Evolutionary conservation across 1,140 invertebrate species (phyloP).

Genomic region (Trissolcus basalis): DNA sequence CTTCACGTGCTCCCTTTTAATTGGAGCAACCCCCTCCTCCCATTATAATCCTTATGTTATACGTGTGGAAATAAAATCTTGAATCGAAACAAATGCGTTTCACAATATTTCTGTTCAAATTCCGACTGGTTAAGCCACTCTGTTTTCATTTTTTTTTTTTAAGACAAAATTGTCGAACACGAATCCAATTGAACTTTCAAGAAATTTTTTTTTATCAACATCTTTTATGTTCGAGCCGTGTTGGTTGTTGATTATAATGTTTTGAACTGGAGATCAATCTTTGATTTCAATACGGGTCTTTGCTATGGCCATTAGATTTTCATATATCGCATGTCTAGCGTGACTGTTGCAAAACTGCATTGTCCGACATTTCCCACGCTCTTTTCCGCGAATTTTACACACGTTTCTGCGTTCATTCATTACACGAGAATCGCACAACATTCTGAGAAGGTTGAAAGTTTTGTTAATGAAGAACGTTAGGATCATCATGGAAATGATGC

Average conservation of each 20-base stretch:
- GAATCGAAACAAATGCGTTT: conserved; percentile 19
- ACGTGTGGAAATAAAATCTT: conserved; percentile 63
- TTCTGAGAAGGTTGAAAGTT: conserved; percentile 48
- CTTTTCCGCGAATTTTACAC: conserved; percentile 58
- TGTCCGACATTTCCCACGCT: conserved; percentile 58
- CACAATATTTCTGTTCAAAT: conserved; percentile 5
- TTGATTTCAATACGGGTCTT: conserved; percentile 44
- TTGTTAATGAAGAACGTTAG: conserved; percentile 48
- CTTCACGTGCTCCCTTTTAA: conserved; percentile 71
- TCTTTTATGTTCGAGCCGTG: conserved; percentile 12
- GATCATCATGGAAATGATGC: conserved; percentile 21
- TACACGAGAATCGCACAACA: conserved; percentile 38
- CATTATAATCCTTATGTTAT: conserved; percentile 53
- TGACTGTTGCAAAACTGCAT: conserved; percentile 57
- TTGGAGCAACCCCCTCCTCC: conserved; percentile 42
- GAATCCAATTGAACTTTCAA: conserved; percentile 8
- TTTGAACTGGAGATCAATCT: conserved; percentile 39
- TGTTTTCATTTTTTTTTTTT: no score
- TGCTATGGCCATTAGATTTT: conserved; percentile 42
- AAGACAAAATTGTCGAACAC: conserved; percentile 23
- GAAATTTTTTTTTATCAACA: no score
- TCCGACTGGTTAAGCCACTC: no score
- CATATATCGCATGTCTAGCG: conserved; percentile 40
- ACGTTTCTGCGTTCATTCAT: conserved; percentile 54
- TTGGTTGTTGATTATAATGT: conserved; percentile 37